Percentiles rank a stretch among this genome's conserved stretches.
phyloP scores from a whole-genome alignment of 2,888 invertebrate genomes.

The Cephus rjabovi region DNA sequence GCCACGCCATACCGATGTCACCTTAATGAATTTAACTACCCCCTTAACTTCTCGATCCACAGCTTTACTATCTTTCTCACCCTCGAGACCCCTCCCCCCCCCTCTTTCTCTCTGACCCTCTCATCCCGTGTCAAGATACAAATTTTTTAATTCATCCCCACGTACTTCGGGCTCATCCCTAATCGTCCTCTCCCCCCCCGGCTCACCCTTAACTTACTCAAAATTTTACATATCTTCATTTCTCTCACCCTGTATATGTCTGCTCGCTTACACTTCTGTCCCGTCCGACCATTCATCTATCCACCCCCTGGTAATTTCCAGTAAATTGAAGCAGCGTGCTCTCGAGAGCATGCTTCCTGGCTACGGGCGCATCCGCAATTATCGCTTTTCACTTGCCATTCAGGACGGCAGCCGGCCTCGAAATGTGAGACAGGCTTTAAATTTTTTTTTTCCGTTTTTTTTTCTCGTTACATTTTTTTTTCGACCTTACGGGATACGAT shows the following conservation, averaged over 20 bases:
- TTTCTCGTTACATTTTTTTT: background rate
- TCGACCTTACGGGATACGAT: background rate
- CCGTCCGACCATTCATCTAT: no score
- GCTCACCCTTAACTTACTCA: background rate
- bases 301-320: no score
- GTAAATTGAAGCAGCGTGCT: no score
- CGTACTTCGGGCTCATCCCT: background rate
- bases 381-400: background rate
- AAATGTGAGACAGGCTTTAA: background rate
- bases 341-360: background rate
- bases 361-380: background rate
- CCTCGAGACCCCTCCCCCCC: background rate
- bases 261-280: no score
- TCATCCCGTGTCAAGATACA: background rate
- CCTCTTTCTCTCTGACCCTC: conserved; percentile 15
- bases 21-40: conserved; percentile 47
- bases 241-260: no score
- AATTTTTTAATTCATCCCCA: no score
- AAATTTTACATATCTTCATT: no score
- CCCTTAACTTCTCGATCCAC: conserved; percentile 25
- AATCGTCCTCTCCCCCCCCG: conserved; percentile 3
- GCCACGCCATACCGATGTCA: conserved; percentile 33
- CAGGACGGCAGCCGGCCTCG: background rate
- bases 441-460: background rate
- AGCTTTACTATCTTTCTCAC: conserved; percentile 10